Conservation (phyloP, 2,888 invertebrate species). For the Luperina nickerlii region DNA sequence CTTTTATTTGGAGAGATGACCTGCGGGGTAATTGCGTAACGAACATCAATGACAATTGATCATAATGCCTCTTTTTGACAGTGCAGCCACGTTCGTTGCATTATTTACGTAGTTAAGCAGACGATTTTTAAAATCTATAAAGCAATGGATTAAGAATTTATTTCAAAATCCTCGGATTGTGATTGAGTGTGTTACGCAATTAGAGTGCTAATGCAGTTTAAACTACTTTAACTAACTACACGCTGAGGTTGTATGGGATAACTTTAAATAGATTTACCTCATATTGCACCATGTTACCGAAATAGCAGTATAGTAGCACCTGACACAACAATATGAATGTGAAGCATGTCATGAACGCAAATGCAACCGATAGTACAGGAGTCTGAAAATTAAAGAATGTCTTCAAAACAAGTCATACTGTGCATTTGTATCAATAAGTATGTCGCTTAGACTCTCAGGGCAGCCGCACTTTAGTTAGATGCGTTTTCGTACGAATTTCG, state of each 20-base stretch:
- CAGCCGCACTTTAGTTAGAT: background rate
- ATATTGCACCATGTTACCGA: constrained; percentile 70
- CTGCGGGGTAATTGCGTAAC: too few relatives aligned
- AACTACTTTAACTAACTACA: too few relatives aligned
- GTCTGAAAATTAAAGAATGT: constrained; percentile 65
- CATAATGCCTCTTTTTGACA: background rate
- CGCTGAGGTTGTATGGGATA: background rate
- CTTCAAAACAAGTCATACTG: background rate
- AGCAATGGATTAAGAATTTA: background rate
- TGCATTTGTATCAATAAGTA: background rate
- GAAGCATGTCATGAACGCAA: constrained; percentile 60
- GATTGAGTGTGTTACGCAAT: background rate
- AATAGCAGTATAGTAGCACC: constrained; percentile 74
- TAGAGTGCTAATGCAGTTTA: background rate
- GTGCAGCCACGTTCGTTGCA: background rate
- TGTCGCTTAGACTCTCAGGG: background rate
- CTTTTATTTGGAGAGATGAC: background rate
- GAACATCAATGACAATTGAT: background rate
- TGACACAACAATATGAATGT: constrained; percentile 62
- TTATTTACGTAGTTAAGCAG: background rate
- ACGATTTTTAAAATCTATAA: background rate
- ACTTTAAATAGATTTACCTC: constrained; percentile 67
- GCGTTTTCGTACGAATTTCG: background rate
- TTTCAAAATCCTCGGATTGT: background rate
- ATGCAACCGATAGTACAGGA: constrained; percentile 59